Percentiles rank a stretch among this genome's conserved stretches.
These are phyloP conservation scores for Pelodiscus sinensis DNA, from an alignment of 2,113 vertebrate genomes.

Conservation along the genomic window DNA sequence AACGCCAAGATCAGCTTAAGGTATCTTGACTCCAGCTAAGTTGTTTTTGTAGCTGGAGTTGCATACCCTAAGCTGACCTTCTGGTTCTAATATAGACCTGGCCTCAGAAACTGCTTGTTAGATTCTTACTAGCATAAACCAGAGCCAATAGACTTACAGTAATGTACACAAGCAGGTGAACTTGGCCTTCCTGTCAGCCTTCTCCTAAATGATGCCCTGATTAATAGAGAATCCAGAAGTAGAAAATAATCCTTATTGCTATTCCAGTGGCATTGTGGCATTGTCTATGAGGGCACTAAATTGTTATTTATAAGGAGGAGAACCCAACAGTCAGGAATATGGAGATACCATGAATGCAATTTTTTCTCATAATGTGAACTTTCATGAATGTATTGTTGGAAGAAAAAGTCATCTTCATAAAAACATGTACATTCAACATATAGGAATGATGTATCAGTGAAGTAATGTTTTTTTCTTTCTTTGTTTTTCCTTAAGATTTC, in stretches of 20 bases:
- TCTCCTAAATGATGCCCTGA: background rate
- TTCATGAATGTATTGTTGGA: background rate
- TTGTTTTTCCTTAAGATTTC: constrained; percentile 73
- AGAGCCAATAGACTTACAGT: background rate
- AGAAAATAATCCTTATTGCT: background rate
- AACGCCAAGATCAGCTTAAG: no score
- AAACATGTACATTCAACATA: background rate
- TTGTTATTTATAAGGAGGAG: no score
- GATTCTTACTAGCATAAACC: background rate
- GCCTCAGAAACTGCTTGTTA: background rate
- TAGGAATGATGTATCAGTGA: background rate
- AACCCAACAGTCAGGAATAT: background rate
- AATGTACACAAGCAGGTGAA: background rate
- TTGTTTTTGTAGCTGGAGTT: no score
- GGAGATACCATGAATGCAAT: no score
- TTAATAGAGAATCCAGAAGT: background rate
- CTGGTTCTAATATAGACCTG: no score
- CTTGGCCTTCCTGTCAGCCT: background rate
- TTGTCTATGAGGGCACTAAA: background rate
- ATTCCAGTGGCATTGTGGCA: background rate
- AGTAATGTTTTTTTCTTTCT: constrained; percentile 9
- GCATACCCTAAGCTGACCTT: no score
- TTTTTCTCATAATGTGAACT: background rate
- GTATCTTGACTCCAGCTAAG: no score
- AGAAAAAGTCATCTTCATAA: background rate